Evolutionary conservation across 2,888 invertebrate genomes (phyloP).

Genomic region (Drosophila merina): DNA sequence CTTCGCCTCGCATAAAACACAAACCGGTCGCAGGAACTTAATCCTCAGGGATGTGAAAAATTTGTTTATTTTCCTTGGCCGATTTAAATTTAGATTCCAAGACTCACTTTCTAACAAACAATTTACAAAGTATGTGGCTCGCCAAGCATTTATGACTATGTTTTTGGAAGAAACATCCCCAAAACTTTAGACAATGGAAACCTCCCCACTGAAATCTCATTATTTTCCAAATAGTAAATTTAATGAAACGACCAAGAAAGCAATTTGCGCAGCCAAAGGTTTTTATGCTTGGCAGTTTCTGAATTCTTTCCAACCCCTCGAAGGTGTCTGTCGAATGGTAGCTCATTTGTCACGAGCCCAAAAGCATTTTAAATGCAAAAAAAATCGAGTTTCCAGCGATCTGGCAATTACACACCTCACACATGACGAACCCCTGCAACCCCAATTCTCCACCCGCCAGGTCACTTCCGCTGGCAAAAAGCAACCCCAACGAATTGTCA

Average conservation of each 20-base stretch:
- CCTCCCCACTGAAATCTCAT: constrained; percentile 39
- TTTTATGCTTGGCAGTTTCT: constrained; percentile 4
- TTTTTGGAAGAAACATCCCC: constrained; percentile 20
- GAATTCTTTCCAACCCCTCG: constrained; percentile 12
- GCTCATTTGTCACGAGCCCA: constrained; percentile 67
- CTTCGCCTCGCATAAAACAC: constrained; percentile 12
- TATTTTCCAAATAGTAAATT: constrained; percentile 36
- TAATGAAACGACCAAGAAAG: constrained; percentile 22
- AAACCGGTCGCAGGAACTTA: not conserved
- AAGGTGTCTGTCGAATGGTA: constrained; percentile 44
- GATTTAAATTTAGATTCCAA: constrained; percentile 4
- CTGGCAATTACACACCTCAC: constrained; percentile 71
- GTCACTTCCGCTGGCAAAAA: constrained; percentile 28
- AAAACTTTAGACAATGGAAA: constrained; percentile 5
- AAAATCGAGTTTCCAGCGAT: constrained; percentile 55
- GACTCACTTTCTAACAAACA: not conserved
- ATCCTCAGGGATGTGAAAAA: constrained; percentile 3
- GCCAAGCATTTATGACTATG: constrained; percentile 2
- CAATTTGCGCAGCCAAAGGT: constrained; percentile 8
- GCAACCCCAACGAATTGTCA: constrained; percentile 67
- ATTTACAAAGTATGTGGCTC: not conserved
- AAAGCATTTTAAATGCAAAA: constrained; percentile 47
- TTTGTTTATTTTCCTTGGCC: constrained; percentile 1
- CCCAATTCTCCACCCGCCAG: not conserved
- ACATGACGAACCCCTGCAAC: not conserved